Evolutionary conservation across 2,888 invertebrate genomes (phyloP).

Genomic region (Bellardia pandia): DNA sequence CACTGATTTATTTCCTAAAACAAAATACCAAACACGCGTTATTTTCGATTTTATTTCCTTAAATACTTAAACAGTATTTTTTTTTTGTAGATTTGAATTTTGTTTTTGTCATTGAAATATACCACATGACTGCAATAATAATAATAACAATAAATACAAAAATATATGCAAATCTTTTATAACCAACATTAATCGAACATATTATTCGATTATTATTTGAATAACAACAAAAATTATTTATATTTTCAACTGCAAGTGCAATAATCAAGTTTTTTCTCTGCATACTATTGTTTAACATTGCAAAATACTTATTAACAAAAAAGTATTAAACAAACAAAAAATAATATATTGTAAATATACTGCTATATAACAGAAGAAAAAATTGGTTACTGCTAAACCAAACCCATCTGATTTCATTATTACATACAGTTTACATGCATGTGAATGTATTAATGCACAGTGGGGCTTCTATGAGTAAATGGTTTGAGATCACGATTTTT

Average conservation of each 20-base stretch:
- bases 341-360: background rate
- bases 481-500: too few relatives aligned
- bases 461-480: background rate
- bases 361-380: constrained; percentile 7
- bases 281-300: constrained; percentile 38
- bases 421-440: constrained; percentile 9
- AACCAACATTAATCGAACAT: constrained; percentile 14
- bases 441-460: background rate
- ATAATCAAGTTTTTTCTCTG: constrained; percentile 47
- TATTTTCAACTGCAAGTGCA: constrained; percentile 41
- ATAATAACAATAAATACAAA: background rate
- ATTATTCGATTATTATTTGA: constrained; percentile 45
- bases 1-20: too few relatives aligned
- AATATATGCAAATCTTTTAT: constrained; percentile 22
- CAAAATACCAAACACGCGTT: too few relatives aligned
- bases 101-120: background rate
- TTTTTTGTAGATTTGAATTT: background rate
- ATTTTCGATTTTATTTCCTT: background rate
- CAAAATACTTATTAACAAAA: constrained; percentile 40
- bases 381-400: constrained; percentile 20
- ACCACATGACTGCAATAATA: constrained; percentile 12
- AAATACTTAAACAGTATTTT: background rate
- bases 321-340: background rate
- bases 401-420: constrained; percentile 33
- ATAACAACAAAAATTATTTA: constrained; percentile 36